Evolutionary conservation across 1,140 invertebrate genomes (phyloP).

Genomic region (Bombus sylvicola): DNA sequence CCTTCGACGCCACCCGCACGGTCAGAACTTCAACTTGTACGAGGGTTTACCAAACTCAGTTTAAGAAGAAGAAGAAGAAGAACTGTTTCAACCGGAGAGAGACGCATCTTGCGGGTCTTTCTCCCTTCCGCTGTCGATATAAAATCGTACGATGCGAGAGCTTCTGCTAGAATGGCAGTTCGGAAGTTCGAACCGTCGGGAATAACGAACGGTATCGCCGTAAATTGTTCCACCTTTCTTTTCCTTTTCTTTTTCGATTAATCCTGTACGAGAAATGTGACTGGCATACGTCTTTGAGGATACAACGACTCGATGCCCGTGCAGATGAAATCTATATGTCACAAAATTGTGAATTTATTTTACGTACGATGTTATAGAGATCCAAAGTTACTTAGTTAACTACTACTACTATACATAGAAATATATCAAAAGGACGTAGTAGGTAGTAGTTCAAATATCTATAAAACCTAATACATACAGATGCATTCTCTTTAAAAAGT

Average conservation of each 20-base stretch:
- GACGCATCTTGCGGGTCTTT: conserved; percentile 72
- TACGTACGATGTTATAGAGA: too few relatives aligned
- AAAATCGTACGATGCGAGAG: conserved; percentile 72
- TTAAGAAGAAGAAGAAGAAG: conserved; percentile 78
- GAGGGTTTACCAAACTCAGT: conserved; percentile 82
- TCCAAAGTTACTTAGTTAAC: too few relatives aligned
- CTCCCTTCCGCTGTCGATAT: conserved; percentile 70
- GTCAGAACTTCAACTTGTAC: conserved; percentile 80
- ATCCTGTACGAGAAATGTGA: background rate
- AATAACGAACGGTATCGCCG: conserved; percentile 66
- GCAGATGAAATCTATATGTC: background rate
- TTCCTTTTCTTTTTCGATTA: conserved; percentile 24
- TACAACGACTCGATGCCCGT: background rate
- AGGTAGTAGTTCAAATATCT: background rate
- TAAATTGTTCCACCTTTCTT: conserved; percentile 43
- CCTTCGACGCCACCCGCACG: conserved; percentile 74
- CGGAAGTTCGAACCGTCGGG: conserved; percentile 66
- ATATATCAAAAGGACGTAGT: too few relatives aligned
- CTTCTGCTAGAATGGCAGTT: conserved; percentile 73
- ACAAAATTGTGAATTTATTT: too few relatives aligned
- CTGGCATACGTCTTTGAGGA: background rate
- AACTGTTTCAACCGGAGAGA: conserved; percentile 77
- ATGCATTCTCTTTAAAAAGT: background rate
- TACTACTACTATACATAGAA: too few relatives aligned
- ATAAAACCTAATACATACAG: background rate